A percentile compares a stretch with the other conserved stretches of the same genome.
These are phyloP conservation scores for Carassius auratus DNA, from an alignment of 2,113 vertebrate genomes.

Conservation along the genomic window DNA sequence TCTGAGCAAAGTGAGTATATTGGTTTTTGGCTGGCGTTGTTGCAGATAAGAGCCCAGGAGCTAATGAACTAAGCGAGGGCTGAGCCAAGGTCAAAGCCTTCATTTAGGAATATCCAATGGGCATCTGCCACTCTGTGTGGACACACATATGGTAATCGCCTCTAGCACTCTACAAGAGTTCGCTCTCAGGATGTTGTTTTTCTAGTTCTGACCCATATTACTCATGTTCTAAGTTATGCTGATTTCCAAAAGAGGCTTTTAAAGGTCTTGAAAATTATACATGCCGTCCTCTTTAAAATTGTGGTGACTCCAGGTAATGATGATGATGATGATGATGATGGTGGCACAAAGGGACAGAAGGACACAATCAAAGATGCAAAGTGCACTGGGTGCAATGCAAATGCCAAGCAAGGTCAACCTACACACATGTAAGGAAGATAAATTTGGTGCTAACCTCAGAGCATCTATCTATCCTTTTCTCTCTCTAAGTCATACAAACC, in stretches of 20 bases:
- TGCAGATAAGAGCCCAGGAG: slow-evolving; percentile 72
- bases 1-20: slow-evolving; percentile 38
- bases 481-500: not conserved
- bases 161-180: slow-evolving; percentile 53
- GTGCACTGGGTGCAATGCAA: slow-evolving; percentile 63
- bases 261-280: slow-evolving; percentile 74
- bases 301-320: slow-evolving; percentile 63
- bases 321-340: slow-evolving; percentile 13
- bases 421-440: slow-evolving; percentile 73
- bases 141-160: slow-evolving; percentile 74
- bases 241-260: slow-evolving; percentile 75
- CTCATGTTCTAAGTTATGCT: slow-evolving; percentile 60
- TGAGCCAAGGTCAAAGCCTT: slow-evolving; percentile 79
- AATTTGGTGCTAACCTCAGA: slow-evolving; percentile 69
- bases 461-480: not conserved
- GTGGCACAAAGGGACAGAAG: slow-evolving; percentile 72
- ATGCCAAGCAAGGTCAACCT: slow-evolving; percentile 73
- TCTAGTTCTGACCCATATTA: slow-evolving; percentile 67
- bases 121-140: slow-evolving; percentile 72
- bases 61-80: slow-evolving; percentile 77
- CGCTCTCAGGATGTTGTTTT: slow-evolving; percentile 62
- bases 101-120: slow-evolving; percentile 74
- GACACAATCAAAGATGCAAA: slow-evolving; percentile 78
- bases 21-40: slow-evolving; percentile 65
- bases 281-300: slow-evolving; percentile 63